Conservation (phyloP, 2,797 vertebrate species). For the Melanotaenia nigrans region DNA sequence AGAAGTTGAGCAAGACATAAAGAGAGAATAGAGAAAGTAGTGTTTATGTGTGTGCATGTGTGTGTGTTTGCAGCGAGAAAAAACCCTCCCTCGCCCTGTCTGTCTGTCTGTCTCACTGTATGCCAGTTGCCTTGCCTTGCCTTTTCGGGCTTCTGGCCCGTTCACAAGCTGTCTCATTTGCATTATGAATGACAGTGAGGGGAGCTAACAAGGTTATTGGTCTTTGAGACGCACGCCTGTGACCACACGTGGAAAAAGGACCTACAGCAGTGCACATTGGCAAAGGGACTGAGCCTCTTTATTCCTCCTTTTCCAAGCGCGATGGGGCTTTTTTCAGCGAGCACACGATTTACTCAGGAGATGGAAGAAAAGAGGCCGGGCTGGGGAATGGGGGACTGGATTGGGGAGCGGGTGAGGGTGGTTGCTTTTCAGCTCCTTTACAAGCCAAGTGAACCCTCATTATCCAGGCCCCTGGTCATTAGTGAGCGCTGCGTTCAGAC, state of each 20-base stretch:
- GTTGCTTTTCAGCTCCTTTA: conserved; percentile 81
- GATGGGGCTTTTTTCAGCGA: conserved; percentile 80
- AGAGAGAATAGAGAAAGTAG: conserved; percentile 72
- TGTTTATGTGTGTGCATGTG: conserved; percentile 21
- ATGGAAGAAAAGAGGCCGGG: conserved; percentile 80
- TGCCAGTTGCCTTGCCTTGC: conserved; percentile 45
- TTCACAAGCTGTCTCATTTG: conserved; percentile 90
- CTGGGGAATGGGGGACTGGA: conserved; percentile 61
- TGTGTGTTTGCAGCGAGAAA: conserved; percentile 26
- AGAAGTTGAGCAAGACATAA: conserved; percentile 78
- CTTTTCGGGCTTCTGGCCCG: conserved; percentile 86
- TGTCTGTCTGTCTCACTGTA: conserved; percentile 60
- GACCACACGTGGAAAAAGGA: conserved; percentile 92
- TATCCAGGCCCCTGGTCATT: conserved; percentile 81
- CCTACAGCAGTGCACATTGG: conserved; percentile 93
- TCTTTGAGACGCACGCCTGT: conserved; percentile 89
- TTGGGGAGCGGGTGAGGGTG: conserved; percentile 66
- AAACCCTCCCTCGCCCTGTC: conserved; percentile 30
- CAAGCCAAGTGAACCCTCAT: conserved; percentile 85
- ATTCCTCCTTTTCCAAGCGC: conserved; percentile 82
- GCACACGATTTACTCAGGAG: conserved; percentile 83
- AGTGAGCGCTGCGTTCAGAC: conserved; percentile 69
- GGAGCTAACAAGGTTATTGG: conserved; percentile 93
- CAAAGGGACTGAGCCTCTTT: conserved; percentile 89
- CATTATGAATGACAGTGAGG: conserved; percentile 91